These are phyloP conservation scores for Onychostoma macrolepis DNA, from an alignment of 2,113 vertebrate genomes.

Conservation along the genomic window DNA sequence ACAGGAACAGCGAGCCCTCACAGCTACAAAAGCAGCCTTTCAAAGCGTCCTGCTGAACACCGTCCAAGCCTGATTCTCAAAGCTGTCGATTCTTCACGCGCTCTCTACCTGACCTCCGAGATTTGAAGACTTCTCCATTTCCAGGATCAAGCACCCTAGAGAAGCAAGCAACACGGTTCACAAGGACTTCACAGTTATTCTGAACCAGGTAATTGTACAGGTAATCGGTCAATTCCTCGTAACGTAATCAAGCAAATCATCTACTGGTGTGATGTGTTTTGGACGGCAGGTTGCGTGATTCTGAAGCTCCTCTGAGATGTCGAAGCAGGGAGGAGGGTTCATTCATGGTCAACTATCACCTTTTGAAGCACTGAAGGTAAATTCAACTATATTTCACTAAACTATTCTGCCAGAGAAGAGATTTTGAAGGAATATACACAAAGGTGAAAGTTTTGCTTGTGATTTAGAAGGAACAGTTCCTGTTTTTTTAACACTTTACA, in stretches of 20 bases:
- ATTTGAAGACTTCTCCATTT: slow-evolving; percentile 46
- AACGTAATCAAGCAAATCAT: not conserved
- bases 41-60: slow-evolving; percentile 51
- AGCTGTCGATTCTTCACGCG: slow-evolving; percentile 45
- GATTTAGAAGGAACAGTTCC: not conserved
- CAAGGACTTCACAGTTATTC: slow-evolving; percentile 32
- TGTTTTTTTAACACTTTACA: not conserved
- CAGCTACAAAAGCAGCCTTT: slow-evolving; percentile 73
- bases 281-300: not conserved
- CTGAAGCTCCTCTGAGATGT: not conserved
- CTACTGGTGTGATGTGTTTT: not conserved
- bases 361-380: not conserved
- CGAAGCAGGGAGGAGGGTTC: not conserved
- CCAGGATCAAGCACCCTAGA: slow-evolving; percentile 42
- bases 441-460: not conserved
- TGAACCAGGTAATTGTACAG: slow-evolving; percentile 22
- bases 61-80: slow-evolving; percentile 41
- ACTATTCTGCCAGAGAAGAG: not conserved
- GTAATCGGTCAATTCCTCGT: slow-evolving; percentile 7
- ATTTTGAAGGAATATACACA: not conserved
- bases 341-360: not conserved
- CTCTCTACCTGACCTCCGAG: slow-evolving; percentile 47
- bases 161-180: not conserved
- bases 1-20: slow-evolving; percentile 65
- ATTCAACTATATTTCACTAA: not conserved